phyloP scores from a whole-genome alignment of 2,888 invertebrate genomes.

The Chromoteleia sp. region DNA sequence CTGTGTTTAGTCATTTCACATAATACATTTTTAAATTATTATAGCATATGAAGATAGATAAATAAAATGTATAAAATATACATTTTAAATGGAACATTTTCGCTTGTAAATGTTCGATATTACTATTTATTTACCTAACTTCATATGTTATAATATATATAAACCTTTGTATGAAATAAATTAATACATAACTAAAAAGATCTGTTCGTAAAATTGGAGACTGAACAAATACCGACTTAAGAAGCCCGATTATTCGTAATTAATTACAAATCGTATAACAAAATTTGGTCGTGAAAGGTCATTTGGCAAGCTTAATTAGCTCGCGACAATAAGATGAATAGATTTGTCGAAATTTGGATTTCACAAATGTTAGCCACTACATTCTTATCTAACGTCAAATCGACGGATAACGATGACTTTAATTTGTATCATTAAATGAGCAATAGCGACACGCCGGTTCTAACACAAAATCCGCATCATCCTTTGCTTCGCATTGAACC shows the following conservation, averaged over 20 bases:
- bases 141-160: too few species aligned
- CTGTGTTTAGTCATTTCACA: too few species aligned
- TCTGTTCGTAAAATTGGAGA: neutral
- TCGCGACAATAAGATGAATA: conserved; percentile 34
- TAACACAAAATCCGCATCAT: conserved; percentile 27
- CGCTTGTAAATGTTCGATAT: too few species aligned
- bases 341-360: conserved; percentile 39
- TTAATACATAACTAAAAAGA: too few species aligned
- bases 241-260: conserved; percentile 34
- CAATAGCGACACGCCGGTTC: conserved; percentile 56
- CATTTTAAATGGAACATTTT: too few species aligned
- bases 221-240: conserved; percentile 11
- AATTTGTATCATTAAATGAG: conserved; percentile 55
- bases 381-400: conserved; percentile 60
- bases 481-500: conserved; percentile 45
- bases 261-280: conserved; percentile 47
- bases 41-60: too few species aligned
- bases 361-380: conserved; percentile 32
- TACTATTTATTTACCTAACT: too few species aligned
- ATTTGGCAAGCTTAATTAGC: conserved; percentile 46
- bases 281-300: conserved; percentile 49
- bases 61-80: too few species aligned
- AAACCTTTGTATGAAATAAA: too few species aligned
- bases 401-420: conserved; percentile 54
- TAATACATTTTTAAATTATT: too few species aligned